Percentiles rank a stretch among this genome's conserved stretches.
phyloP scores from a whole-genome alignment of 2,888 invertebrate genomes.

The Ommatoiulus sabulosus region DNA sequence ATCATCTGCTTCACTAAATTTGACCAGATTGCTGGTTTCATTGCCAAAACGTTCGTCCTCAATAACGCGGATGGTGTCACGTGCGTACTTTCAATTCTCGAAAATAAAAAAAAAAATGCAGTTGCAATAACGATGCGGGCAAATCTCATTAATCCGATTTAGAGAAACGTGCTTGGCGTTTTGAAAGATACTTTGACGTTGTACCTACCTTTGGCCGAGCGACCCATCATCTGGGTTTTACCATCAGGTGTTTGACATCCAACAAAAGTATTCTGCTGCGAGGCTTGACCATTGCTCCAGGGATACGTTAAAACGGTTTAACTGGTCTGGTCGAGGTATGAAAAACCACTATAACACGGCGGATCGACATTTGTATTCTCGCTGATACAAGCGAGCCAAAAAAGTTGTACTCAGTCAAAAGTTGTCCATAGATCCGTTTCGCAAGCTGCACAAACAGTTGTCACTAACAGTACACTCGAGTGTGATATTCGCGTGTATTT shows the following conservation, averaged over 20 bases:
- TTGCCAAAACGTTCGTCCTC: no score
- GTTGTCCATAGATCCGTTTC: not conserved
- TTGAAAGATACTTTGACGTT: not conserved
- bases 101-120: not conserved
- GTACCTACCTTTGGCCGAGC: not conserved
- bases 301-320: not conserved
- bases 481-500: no score
- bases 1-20: no score
- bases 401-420: not conserved
- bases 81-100: not conserved
- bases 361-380: not conserved
- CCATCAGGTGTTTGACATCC: constrained; percentile 20
- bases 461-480: not conserved
- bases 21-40: no score
- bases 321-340: not conserved
- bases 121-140: not conserved
- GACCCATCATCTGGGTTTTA: constrained; percentile 21
- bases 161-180: not conserved
- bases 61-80: not conserved
- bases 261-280: not conserved
- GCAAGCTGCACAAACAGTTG: not conserved
- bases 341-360: not conserved
- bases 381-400: not conserved
- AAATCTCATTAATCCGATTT: constrained; percentile 21
- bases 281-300: constrained; percentile 4